Percentiles rank a stretch among this genome's conserved stretches.
Conservation (phyloP, 2,113 vertebrate species). For the Ia io region DNA sequence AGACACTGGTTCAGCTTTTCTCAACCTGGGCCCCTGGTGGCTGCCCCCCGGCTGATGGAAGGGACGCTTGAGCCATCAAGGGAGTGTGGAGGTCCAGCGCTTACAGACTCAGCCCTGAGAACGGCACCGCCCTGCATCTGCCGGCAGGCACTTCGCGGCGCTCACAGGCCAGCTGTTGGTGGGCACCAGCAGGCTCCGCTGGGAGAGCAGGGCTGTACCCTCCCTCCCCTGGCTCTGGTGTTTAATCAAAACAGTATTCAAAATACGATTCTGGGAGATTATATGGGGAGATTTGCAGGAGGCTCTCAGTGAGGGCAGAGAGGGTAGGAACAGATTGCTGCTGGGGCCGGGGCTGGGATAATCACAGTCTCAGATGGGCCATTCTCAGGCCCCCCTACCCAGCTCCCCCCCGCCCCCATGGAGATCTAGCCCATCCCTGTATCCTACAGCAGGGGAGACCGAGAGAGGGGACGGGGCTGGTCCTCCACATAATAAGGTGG, state of each 20-base stretch:
- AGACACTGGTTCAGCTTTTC: too few species aligned
- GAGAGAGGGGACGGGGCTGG: not conserved
- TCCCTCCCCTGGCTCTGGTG: conserved; percentile 74
- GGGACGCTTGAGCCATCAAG: not conserved
- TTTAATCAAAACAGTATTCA: conserved; percentile 92
- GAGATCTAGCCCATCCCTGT: not conserved
- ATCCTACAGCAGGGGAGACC: not conserved
- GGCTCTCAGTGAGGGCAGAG: conserved; percentile 83
- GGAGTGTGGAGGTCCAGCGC: not conserved
- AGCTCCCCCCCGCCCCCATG: too few species aligned
- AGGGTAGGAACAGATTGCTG: conserved; percentile 59
- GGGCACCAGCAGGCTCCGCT: not conserved
- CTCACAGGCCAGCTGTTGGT: not conserved
- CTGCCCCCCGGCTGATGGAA: not conserved
- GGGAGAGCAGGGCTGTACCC: not conserved
- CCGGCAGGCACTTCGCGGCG: not conserved
- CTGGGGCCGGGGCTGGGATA: conserved; percentile 23
- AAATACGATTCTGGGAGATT: conserved; percentile 90
- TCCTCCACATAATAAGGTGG: not conserved
- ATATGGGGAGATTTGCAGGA: conserved; percentile 88
- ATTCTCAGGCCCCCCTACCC: conserved; percentile 31
- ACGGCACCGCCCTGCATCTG: not conserved
- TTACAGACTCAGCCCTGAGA: not conserved
- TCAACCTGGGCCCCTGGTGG: not conserved
- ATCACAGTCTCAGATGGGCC: conserved; percentile 44